Evolutionary conservation across 2,888 invertebrate species (phyloP).

Genomic region (Allophyes oxyacanthae): DNA sequence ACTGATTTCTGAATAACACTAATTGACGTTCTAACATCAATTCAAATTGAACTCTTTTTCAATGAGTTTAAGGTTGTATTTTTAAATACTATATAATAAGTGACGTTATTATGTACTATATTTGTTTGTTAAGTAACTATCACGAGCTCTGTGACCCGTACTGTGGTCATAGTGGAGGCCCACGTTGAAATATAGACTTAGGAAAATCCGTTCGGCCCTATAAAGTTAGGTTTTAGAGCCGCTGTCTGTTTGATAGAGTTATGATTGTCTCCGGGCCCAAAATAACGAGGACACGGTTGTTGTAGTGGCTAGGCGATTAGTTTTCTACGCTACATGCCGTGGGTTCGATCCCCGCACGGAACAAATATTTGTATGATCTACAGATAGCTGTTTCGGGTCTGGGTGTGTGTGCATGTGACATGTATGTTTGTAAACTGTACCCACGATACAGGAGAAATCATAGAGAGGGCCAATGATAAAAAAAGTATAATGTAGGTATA

Average conservation of each 20-base stretch:
- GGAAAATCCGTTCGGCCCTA: slow-evolving; percentile 56
- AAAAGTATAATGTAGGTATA: too few relatives aligned
- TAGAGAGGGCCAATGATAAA: too few relatives aligned
- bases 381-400: too few relatives aligned
- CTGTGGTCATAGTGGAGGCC: slow-evolving; percentile 71
- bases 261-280: slow-evolving; percentile 9
- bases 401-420: too few relatives aligned
- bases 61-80: background rate
- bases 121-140: slow-evolving; percentile 66
- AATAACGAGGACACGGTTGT: background rate
- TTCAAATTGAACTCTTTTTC: background rate
- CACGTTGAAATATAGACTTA: slow-evolving; percentile 67
- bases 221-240: slow-evolving; percentile 36
- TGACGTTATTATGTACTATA: slow-evolving; percentile 49
- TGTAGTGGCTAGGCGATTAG: too few relatives aligned
- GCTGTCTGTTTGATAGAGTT: slow-evolving; percentile 28
- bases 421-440: too few relatives aligned
- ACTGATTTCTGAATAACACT: slow-evolving; percentile 14
- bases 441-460: too few relatives aligned
- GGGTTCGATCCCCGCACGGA: too few relatives aligned
- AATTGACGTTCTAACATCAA: accelerated
- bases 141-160: slow-evolving; percentile 69
- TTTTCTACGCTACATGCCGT: too few relatives aligned
- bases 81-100: background rate
- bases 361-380: too few relatives aligned